Evolutionary conservation across 2,797 vertebrate genomes (phyloP).

Genomic region (Helicolenus hilgendorfi): DNA sequence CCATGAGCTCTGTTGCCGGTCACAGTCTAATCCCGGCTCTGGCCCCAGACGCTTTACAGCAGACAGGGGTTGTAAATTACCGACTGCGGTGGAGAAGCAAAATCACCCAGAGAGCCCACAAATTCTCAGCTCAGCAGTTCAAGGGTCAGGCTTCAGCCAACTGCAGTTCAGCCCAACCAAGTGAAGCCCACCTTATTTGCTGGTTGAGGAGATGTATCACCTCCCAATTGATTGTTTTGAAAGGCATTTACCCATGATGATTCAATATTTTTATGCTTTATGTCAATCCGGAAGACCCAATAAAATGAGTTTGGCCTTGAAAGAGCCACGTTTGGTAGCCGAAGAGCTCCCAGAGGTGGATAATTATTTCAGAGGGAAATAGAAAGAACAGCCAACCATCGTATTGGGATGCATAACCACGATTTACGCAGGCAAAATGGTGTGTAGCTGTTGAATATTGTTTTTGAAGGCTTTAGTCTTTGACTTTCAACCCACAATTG

Average conservation of each 20-base stretch:
- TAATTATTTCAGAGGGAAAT: not conserved
- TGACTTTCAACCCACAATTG: not conserved
- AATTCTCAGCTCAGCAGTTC: constrained; percentile 84
- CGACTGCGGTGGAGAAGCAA: constrained; percentile 67
- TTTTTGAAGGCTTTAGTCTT: not conserved
- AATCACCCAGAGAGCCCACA: constrained; percentile 70
- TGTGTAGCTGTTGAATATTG: not conserved
- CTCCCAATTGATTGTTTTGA: constrained; percentile 53
- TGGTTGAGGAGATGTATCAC: constrained; percentile 23
- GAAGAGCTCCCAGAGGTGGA: not conserved
- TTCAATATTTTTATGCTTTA: not conserved
- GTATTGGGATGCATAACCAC: not conserved
- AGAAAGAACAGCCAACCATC: not conserved
- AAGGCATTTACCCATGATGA: constrained; percentile 3
- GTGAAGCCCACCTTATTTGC: constrained; percentile 14
- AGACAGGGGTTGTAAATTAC: constrained; percentile 87
- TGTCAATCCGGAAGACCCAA: not conserved
- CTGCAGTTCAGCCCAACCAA: constrained; percentile 48
- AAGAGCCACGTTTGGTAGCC: not conserved
- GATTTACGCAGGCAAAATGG: not conserved
- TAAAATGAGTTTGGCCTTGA: not conserved
- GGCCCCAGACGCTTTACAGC: constrained; percentile 78
- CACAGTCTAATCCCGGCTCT: constrained; percentile 84
- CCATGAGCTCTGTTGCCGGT: constrained; percentile 80
- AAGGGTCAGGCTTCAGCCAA: constrained; percentile 73